Evolutionary conservation across 2,797 vertebrate genomes (phyloP), one percentile per base, ranked within the genome.

Genomic region (Coracias cyanogaster): DNA sequence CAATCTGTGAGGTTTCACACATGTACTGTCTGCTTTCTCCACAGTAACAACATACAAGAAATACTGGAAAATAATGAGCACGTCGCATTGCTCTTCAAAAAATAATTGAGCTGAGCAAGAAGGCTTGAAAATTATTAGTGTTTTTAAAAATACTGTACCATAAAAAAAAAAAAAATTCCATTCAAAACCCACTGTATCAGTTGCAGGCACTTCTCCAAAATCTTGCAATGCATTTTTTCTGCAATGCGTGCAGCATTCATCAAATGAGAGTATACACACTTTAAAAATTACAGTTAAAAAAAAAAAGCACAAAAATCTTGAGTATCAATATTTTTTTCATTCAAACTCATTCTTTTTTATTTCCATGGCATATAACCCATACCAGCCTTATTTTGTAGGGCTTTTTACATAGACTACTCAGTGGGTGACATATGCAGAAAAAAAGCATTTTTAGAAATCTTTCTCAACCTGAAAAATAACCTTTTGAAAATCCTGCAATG

Each of bases 141-240:
- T 21, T 93, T 91, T 73, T 22, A 49, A 94, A 91, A 92, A 94
- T 45, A 64, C 10, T 39, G 9, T 62, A 55, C 48, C 60, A 74
- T 54, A 35, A 91, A 90, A 35, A 91, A 90, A 91, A 90, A 58
- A 37, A 86, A 84, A 93, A 76, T 76, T 76, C 49, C 60, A 22
- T 82, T 60, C 64, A 67, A 90, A 95, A 89, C 10, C 5, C 58
- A 90, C 78, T 57, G 52, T 60, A 87, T 80, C 82, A 55, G 25
- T 88, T 76, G 29, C 28, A 71, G 96, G 86, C 78, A 94, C 49
- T 89, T 82, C 87, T 96, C 90, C 92, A 95, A 86, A 82, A 73
- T 16, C 93, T 93, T 77, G 35, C 91, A 60, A 52, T 33, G 65
- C 81, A 84, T 64, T 86, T 97, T 96, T 95, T 89, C 90, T 93